Evolutionary conservation across 2,113 vertebrate species (phyloP), one percentile per base, ranked within the genome.

Genomic region (Prolemur simus): DNA sequence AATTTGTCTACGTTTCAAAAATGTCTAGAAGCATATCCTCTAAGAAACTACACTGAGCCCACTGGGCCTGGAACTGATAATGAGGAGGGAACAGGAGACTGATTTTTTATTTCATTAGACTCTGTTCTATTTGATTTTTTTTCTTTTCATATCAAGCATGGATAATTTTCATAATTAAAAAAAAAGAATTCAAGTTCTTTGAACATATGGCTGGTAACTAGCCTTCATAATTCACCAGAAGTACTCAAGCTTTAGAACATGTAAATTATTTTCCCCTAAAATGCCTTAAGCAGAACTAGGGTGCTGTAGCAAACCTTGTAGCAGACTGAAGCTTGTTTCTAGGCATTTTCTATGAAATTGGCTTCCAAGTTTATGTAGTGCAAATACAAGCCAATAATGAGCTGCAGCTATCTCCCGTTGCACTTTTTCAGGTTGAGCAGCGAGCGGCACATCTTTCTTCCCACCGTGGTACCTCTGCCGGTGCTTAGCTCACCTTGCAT

Each of bases 141-240:
- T 69, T 68, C 83, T 96, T 91, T 95, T 94, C 56, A 39, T 84
- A 89, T 94, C 85, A 96, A 96, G 56, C 84, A 94, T 90, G 74
- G 93, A 92, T 94, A 94, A 96, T 88, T 96, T 93, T 92, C 84
- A 92, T 68, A 88, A 85, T 96, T 69, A 60, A 89, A 92, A 92
- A 92, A 89, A 78, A 58, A 74, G 60, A 63, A 96, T 82, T 74
- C 81, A 95, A 94, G 76, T 91, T 95, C 63, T 91, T 86, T 64
- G 97, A 96, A 76, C 83, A 42, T 12, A 18, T 91, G 93, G 92
- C 95, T 97, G 95, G 96, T 97, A 98, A 98, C 96, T 97, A 91
- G 97, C 97, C 98, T 97, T 98, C 94, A 83, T 98, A 98, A 98
- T 97, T 10, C 87, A 94, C 97, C 97, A 90, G 85, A 97, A 97